Evolutionary conservation across 2,888 invertebrate genomes (phyloP).

Genomic region (Eupithecia centaureata): DNA sequence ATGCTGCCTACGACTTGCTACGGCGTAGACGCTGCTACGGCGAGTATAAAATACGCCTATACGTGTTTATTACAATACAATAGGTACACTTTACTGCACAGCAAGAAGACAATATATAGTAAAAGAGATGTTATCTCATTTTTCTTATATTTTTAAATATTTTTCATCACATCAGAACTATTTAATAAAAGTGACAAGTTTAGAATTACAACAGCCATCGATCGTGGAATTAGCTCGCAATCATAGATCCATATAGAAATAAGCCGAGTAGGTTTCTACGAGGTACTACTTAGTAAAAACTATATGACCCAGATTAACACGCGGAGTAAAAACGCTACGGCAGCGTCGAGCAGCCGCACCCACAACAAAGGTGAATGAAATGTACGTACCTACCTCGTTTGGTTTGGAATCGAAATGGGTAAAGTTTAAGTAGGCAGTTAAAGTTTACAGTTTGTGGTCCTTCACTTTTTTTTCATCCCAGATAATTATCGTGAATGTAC

Average conservation of each 20-base stretch:
- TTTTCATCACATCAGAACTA: neutral
- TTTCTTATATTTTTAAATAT: too few species aligned
- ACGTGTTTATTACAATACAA: too few species aligned
- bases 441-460: neutral
- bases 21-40: neutral
- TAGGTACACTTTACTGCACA: too few species aligned
- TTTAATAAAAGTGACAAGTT: neutral
- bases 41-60: too few species aligned
- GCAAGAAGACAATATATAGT: too few species aligned
- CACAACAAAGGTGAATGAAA: conserved; percentile 12
- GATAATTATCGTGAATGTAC: too few species aligned
- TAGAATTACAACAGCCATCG: neutral
- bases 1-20: neutral
- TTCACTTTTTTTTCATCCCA: neutral
- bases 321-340: conserved; percentile 3
- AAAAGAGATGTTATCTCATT: too few species aligned
- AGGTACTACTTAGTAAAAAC: neutral
- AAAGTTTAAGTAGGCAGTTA: conserved; percentile 11
- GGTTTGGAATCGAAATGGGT: conserved; percentile 13
- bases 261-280: neutral
- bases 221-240: neutral
- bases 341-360: neutral
- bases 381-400: conserved; percentile 7
- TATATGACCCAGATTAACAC: conserved; percentile 6
- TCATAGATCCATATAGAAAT: neutral